A percentile compares a stretch with the other conserved stretches of the same genome.
Conservation (phyloP, 2,113 vertebrate species). For the Rana temporaria region DNA sequence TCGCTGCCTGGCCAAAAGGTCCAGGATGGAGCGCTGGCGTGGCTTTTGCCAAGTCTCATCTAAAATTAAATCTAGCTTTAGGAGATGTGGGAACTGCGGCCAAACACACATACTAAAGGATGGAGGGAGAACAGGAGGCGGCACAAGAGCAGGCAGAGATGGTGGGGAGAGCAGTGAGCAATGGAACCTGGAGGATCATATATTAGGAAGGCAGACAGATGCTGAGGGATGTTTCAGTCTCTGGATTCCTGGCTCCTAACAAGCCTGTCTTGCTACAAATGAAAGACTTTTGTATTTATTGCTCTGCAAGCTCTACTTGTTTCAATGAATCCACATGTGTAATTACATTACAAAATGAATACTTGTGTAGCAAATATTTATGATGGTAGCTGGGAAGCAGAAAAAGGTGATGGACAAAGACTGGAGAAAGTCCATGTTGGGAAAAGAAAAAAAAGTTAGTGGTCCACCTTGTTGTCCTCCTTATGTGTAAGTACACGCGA, state of each 20-base stretch:
- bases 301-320: background rate
- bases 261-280: background rate
- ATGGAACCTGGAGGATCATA: conserved; percentile 10
- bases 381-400: too few relatives aligned
- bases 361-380: too few relatives aligned
- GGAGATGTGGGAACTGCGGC: background rate
- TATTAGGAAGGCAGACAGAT: conserved; percentile 27
- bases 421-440: too few relatives aligned
- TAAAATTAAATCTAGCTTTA: conserved; percentile 33
- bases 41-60: conserved; percentile 3
- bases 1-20: conserved; percentile 71
- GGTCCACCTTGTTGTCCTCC: too few relatives aligned
- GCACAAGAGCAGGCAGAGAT: background rate
- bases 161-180: background rate
- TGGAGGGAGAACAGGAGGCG: conserved; percentile 4
- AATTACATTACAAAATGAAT: too few relatives aligned
- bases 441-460: too few relatives aligned
- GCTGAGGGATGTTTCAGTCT: background rate
- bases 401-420: too few relatives aligned
- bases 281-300: background rate
- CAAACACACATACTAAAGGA: conserved; percentile 29
- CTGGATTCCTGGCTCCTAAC: conserved; percentile 11
- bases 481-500: too few relatives aligned
- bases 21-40: conserved; percentile 34
- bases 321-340: too few relatives aligned